Conservation (phyloP, 1,140 invertebrate genomes). For the Drosophila arizonae region DNA sequence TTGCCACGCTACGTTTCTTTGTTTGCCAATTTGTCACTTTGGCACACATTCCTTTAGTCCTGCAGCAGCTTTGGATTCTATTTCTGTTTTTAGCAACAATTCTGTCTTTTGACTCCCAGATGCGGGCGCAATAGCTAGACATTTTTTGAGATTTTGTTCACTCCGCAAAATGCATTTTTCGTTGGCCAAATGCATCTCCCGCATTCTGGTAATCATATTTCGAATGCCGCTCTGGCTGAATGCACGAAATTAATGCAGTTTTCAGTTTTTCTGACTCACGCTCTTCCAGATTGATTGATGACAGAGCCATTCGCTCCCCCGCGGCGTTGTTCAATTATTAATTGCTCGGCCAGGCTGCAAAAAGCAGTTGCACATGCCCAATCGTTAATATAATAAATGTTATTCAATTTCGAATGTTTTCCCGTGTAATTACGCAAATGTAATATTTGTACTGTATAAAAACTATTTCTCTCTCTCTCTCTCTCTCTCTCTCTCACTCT, state of each 20-base stretch:
- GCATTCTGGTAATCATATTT: slow-evolving; percentile 38
- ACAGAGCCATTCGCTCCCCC: background rate
- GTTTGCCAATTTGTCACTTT: slow-evolving; percentile 74
- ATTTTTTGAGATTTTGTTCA: slow-evolving; percentile 27
- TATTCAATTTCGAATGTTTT: background rate
- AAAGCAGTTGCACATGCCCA: background rate
- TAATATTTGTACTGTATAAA: background rate
- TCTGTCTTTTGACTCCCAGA: slow-evolving; percentile 52
- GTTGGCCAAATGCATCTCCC: background rate
- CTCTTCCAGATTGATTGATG: slow-evolving; percentile 42
- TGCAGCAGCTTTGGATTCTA: slow-evolving; percentile 51
- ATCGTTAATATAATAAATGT: background rate
- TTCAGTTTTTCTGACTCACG: slow-evolving; percentile 4
- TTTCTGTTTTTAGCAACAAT: slow-evolving; percentile 47
- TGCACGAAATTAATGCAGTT: slow-evolving; percentile 13
- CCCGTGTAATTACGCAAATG: background rate
- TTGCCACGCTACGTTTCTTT: slow-evolving; percentile 36
- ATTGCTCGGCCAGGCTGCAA: slow-evolving; percentile 3
- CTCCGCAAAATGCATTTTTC: slow-evolving; percentile 14
- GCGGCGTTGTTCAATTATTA: slow-evolving; percentile 4
- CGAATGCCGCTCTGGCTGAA: slow-evolving; percentile 57
- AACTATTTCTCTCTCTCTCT: no score
- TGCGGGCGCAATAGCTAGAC: slow-evolving; percentile 55
- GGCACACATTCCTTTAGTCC: slow-evolving; percentile 36
- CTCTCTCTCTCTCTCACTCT: no score